Evolutionary conservation across 2,113 vertebrate species (phyloP).

Genomic region (Pongo abelii): DNA sequence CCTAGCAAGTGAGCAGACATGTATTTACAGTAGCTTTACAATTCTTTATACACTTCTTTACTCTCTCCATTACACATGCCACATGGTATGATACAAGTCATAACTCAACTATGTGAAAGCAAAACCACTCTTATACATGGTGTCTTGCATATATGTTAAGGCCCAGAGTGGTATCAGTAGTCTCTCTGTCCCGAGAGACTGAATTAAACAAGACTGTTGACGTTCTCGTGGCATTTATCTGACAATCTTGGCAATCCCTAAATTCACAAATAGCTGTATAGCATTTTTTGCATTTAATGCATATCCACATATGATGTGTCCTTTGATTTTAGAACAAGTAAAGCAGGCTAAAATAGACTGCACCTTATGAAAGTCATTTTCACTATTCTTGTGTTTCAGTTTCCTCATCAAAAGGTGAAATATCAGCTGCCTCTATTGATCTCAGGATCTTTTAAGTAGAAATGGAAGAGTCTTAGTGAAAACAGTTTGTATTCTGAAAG

Average conservation of each 20-base stretch:
- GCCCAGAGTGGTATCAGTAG: neutral
- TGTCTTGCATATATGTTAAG: neutral
- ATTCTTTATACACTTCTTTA: neutral
- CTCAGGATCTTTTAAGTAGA: constrained; percentile 57
- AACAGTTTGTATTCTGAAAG: constrained; percentile 23
- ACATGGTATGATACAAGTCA: neutral
- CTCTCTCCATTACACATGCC: neutral
- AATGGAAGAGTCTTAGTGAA: constrained; percentile 31
- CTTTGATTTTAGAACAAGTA: neutral
- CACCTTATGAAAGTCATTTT: neutral
- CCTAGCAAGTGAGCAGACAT: neutral
- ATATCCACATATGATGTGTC: neutral
- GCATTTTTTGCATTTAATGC: neutral
- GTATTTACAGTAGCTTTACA: neutral
- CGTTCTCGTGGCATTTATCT: neutral
- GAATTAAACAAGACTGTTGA: neutral
- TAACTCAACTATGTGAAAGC: neutral
- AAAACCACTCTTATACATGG: neutral
- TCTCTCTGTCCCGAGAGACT: neutral
- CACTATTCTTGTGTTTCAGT: constrained; percentile 38
- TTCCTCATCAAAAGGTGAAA: neutral
- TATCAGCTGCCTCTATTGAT: constrained; percentile 15
- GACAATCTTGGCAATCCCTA: neutral
- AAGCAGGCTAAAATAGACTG: neutral
- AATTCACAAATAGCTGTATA: neutral